These are phyloP conservation scores for Hippocampus comes DNA, from an alignment of 2,113 vertebrate genomes.

Conservation along the genomic window DNA sequence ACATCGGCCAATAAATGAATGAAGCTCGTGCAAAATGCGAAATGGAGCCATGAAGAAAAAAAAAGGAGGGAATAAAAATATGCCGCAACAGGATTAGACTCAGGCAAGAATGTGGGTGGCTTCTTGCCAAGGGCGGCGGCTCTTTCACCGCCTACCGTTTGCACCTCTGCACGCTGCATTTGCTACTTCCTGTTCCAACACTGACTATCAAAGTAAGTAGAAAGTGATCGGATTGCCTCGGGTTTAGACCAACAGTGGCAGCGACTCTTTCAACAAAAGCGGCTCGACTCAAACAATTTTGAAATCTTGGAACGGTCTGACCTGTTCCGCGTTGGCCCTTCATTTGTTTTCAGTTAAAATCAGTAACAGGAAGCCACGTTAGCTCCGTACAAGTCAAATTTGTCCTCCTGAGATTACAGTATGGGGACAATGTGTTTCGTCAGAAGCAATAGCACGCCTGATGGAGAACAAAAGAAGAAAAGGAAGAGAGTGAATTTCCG, in stretches of 20 bases:
- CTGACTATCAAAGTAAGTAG: not conserved
- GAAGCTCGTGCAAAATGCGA: constrained; percentile 11
- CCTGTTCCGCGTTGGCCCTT: constrained; percentile 1
- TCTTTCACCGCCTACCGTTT: not conserved
- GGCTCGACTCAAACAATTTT: constrained; percentile 18
- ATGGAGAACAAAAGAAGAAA: not conserved
- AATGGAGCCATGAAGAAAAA: not conserved
- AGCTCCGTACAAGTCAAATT: not conserved
- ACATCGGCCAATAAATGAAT: constrained; percentile 9
- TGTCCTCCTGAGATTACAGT: constrained; percentile 7
- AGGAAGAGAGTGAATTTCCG: constrained; percentile 33
- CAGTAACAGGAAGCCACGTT: constrained; percentile 27
- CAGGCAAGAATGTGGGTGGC: constrained; percentile 4
- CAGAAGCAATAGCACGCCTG: not conserved
- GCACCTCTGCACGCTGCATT: not conserved
- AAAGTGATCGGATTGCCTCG: not conserved
- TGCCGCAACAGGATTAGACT: not conserved
- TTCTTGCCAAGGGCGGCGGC: constrained; percentile 3
- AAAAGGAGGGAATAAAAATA: not conserved
- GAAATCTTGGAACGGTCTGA: constrained; percentile 42
- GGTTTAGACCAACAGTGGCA: constrained; percentile 4
- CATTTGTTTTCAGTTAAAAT: constrained; percentile 25
- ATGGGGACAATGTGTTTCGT: not conserved
- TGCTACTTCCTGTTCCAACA: constrained; percentile 25
- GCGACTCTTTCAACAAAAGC: constrained; percentile 10